phyloP scores from a whole-genome alignment of 2,888 invertebrate species.

The Sabatieria punctata region DNA sequence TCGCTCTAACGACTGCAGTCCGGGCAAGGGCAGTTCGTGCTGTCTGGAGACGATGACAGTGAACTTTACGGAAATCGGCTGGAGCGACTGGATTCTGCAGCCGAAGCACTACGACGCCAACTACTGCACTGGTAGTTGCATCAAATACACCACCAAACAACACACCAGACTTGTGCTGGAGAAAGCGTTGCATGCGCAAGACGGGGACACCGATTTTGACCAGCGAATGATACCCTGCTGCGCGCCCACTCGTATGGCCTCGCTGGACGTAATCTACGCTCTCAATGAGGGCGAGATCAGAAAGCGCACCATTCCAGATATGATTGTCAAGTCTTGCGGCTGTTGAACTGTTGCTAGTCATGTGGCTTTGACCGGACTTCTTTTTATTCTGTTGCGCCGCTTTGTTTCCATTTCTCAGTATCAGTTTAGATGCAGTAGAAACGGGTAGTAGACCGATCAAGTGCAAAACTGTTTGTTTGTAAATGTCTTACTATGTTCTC shows the following conservation, averaged over 20 bases:
- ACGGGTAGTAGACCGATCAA: too few relatives aligned
- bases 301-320: slow-evolving; percentile 79
- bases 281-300: slow-evolving; percentile 74
- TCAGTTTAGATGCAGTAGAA: too few relatives aligned
- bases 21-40: slow-evolving; percentile 48
- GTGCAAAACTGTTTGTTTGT: too few relatives aligned
- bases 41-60: slow-evolving; percentile 78
- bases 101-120: slow-evolving; percentile 79
- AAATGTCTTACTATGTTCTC: too few relatives aligned
- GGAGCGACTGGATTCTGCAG: slow-evolving; percentile 87
- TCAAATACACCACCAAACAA: slow-evolving; percentile 58
- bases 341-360: too few relatives aligned
- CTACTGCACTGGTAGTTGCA: slow-evolving; percentile 76
- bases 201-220: neutral
- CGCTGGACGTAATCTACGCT: slow-evolving; percentile 79
- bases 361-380: too few relatives aligned
- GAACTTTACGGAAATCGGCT: slow-evolving; percentile 70
- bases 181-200: slow-evolving; percentile 45
- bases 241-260: slow-evolving; percentile 42
- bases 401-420: too few relatives aligned
- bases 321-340: slow-evolving; percentile 88
- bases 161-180: slow-evolving; percentile 80
- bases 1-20: neutral
- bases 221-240: slow-evolving; percentile 1
- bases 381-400: too few relatives aligned